Evolutionary conservation across 2,113 vertebrate species (phyloP).

Genomic region (Rallus limicola): DNA sequence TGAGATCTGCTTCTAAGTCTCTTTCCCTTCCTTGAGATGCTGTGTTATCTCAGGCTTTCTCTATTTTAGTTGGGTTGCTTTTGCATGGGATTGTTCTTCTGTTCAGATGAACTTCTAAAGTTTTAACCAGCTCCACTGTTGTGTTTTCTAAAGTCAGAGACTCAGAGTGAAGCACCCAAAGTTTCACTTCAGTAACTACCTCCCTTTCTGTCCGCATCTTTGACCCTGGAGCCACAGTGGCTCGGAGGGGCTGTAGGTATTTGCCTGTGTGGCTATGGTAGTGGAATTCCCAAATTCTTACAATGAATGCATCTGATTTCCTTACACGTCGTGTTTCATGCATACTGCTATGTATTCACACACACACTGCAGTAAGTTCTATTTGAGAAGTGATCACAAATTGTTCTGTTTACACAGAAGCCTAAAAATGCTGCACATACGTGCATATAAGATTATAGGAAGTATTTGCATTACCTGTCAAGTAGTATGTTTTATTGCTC

Average conservation of each 20-base stretch:
- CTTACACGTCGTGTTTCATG: rapidly evolving
- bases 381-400: slow-evolving; percentile 1
- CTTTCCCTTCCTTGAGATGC: not conserved
- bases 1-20: not conserved
- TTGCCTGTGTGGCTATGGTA: not conserved
- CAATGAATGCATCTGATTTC: not conserved
- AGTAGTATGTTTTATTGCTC: slow-evolving; percentile 1
- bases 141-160: not conserved
- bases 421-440: not conserved
- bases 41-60: not conserved
- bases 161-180: not conserved
- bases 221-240: not conserved
- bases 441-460: not conserved
- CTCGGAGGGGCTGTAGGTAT: not conserved
- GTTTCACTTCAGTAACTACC: not conserved
- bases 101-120: not conserved
- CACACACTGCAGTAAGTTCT: not conserved
- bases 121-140: not conserved
- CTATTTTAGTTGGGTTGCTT: not conserved
- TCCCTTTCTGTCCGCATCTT: not conserved
- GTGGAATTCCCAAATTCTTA: not conserved
- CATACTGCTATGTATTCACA: not conserved
- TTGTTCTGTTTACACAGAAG: slow-evolving; percentile 10
- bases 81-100: not conserved
- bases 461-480: slow-evolving; percentile 12